Evolutionary conservation across 2,797 vertebrate species (phyloP).

Genomic region (Sciaenops ocellatus): DNA sequence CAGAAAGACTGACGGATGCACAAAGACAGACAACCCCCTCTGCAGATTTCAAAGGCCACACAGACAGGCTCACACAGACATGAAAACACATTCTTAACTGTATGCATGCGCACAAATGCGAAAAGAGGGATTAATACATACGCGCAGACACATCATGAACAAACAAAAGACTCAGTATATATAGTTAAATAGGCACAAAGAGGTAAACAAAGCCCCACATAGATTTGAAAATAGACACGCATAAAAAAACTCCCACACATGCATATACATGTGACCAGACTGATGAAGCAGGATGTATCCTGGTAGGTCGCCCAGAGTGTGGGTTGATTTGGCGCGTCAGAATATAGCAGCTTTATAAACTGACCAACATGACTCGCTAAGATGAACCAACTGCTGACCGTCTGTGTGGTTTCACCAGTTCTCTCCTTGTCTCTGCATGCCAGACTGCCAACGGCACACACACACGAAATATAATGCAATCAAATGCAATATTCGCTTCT

Average conservation of each 20-base stretch:
- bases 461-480: conserved; percentile 25
- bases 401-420: conserved; percentile 56
- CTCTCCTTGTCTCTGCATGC: conserved; percentile 16
- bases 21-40: conserved; percentile 68
- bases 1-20: conserved; percentile 72
- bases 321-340: conserved; percentile 55
- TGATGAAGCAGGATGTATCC: conserved; percentile 40
- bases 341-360: conserved; percentile 70
- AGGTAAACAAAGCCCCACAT: conserved; percentile 11
- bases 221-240: conserved; percentile 31
- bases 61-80: conserved; percentile 24
- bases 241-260: conserved; percentile 30
- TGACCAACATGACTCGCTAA: conserved; percentile 66
- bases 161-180: conserved; percentile 10
- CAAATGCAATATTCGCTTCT: not conserved
- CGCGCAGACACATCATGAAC: conserved; percentile 1
- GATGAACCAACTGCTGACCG: conserved; percentile 65
- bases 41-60: conserved; percentile 70
- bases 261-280: conserved; percentile 38
- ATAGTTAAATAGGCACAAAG: conserved; percentile 10
- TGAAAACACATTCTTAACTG: conserved; percentile 11
- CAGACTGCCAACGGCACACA: conserved; percentile 18
- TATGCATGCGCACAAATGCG: conserved; percentile 19
- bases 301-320: conserved; percentile 55
- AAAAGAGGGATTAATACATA: conserved; percentile 9